Conservation (phyloP, 2,888 invertebrate species). For the Aspidapion aeneum region DNA sequence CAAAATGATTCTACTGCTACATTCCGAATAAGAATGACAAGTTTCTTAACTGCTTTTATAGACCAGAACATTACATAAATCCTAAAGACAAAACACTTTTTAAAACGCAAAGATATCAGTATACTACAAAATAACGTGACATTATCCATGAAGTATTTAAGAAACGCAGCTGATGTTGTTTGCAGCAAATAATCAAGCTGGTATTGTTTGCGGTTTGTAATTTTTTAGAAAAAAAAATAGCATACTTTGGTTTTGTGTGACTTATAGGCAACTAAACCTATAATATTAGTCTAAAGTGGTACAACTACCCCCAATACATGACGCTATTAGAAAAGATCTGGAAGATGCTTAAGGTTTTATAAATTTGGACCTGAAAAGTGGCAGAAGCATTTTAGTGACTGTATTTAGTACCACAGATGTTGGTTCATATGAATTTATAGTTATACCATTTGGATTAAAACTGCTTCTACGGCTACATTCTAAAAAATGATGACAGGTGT, state of each 20-base stretch:
- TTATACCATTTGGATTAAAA: not conserved
- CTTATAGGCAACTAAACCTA: not conserved
- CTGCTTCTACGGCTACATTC: not conserved
- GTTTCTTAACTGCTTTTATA: no score
- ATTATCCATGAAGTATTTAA: not conserved
- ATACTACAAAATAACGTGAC: not conserved
- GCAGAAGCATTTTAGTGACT: not conserved
- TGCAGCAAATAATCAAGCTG: not conserved
- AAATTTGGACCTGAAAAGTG: not conserved
- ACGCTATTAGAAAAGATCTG: not conserved
- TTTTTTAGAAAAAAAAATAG: not conserved
- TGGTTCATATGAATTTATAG: not conserved
- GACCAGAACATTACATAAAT: no score
- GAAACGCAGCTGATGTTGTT: not conserved
- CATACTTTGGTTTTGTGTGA: not conserved
- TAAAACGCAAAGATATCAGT: not conserved
- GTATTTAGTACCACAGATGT: not conserved
- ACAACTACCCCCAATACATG: not conserved
- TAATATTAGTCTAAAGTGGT: not conserved
- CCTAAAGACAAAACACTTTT: not conserved
- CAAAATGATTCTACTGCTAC: no score
- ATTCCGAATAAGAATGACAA: no score
- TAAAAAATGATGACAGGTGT: not conserved
- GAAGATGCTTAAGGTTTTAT: not conserved
- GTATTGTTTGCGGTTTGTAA: not conserved